These are phyloP conservation scores for Actenoides lindsayi DNA, from an alignment of 2,113 vertebrate species.

Conservation along the genomic window DNA sequence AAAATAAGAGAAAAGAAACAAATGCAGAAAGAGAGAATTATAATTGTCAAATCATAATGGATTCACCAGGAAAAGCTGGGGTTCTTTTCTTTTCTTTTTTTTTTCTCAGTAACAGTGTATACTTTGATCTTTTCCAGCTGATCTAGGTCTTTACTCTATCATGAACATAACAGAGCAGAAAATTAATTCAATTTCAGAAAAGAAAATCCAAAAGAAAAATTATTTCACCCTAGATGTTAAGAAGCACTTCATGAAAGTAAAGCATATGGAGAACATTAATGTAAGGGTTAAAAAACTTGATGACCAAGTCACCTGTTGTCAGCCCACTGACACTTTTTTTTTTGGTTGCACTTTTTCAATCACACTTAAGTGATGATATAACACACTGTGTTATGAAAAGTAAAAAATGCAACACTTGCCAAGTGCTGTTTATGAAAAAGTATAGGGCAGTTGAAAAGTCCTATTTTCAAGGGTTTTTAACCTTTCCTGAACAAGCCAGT, in stretches of 20 bases:
- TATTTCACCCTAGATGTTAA: neutral
- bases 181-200: neutral
- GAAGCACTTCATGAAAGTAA: neutral
- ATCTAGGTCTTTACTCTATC: neutral
- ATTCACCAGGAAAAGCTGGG: neutral
- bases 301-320: too few species aligned
- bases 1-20: neutral
- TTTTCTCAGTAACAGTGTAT: neutral
- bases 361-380: neutral
- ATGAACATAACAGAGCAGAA: neutral
- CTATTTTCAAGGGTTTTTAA: neutral
- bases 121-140: neutral
- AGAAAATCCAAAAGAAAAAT: neutral
- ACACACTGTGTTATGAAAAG: rapidly evolving
- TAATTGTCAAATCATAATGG: neutral
- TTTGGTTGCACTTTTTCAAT: neutral
- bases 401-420: neutral
- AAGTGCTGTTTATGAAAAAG: neutral
- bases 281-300: neutral
- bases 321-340: neutral
- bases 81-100: neutral
- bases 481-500: neutral
- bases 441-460: neutral
- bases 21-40: neutral
- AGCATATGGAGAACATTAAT: neutral